A percentile compares a stretch with the other conserved stretches of the same genome.
These are phyloP conservation scores for Megalopta genalis DNA, from an alignment of 1,140 invertebrate species.

Conservation along the genomic window DNA sequence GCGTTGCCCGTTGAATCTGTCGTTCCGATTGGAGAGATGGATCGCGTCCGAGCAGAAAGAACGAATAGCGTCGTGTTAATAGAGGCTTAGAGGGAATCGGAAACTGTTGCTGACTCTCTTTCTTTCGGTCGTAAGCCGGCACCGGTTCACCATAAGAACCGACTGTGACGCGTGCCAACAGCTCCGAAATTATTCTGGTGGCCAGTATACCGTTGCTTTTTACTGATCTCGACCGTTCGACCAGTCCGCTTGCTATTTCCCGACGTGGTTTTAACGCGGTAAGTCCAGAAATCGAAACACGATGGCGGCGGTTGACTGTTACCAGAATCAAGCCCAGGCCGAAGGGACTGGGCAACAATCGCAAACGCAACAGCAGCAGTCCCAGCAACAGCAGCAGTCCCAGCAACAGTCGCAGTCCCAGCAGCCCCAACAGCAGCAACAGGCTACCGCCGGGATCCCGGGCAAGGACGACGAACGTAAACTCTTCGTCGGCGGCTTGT, in stretches of 20 bases:
- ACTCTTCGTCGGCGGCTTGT: conserved; percentile 79
- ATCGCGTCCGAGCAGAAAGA: conserved; percentile 21
- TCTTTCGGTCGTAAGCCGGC: conserved; percentile 66
- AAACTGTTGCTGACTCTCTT: conserved; percentile 61
- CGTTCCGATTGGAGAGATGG: conserved; percentile 22
- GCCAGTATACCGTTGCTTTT: conserved; percentile 35
- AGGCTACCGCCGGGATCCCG: conserved; percentile 78
- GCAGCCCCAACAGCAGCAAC: conserved; percentile 57
- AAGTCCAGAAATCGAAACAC: conserved; percentile 27
- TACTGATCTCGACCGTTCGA: conserved; percentile 13
- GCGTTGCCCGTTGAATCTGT: conserved; percentile 23
- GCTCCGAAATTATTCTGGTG: conserved; percentile 48
- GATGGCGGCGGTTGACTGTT: conserved; percentile 76
- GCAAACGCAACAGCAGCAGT: conserved; percentile 27
- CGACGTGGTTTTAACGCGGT: conserved; percentile 35
- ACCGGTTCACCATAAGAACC: conserved; percentile 65
- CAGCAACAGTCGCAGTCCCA: conserved; percentile 57
- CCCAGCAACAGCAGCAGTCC: conserved; percentile 40
- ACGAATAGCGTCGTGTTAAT: conserved; percentile 46
- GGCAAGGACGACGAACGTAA: conserved; percentile 81
- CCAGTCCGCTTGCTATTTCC: conserved; percentile 10
- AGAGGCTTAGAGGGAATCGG: conserved; percentile 54
- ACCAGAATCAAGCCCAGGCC: conserved; percentile 71
- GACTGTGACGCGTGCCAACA: conserved; percentile 63
- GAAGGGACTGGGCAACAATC: conserved; percentile 57